Base-by-base conservation (phyloP, 1,140 invertebrate species). In the Chionoecetes opilio region DNA sequence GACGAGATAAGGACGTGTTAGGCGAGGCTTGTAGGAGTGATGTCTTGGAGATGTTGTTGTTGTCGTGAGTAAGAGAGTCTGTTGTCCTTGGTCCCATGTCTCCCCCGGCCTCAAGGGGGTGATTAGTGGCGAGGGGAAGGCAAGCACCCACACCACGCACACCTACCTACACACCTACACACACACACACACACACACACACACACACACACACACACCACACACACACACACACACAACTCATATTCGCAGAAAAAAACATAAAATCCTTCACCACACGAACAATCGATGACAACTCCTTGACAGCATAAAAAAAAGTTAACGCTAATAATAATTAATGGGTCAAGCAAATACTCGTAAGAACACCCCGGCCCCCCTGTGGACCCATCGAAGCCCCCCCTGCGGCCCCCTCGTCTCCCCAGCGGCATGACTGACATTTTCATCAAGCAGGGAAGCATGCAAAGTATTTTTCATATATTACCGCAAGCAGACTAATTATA, bases 381-480 rank as follows among this genome's bases (percentile, higher is more conserved):
- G 2, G 2, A 9, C 26, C 53, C 6, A 14, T 21, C 53, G 9
- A 6, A 2, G 26, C 26, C 63, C 8, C 8, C 63, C 63, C 8
- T 26, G 21, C n/a, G 1, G 21, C 63, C 63, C 63, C 26, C 21
- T 2, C 63, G 1, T n/a, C 1, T 21, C 63, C n/a, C 21, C 63
- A 3, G 11, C n/a, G 63, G 63, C 21, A 75, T 75, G 63, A 75
- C 21, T 75, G 63, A 75, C 63, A 26, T 75, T 75, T n/a, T 75
- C 63, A 75, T 75, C 63, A 75, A 75, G 63, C 63, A n/a, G 63
- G 63, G 63, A 75, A 75, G 63, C 63, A 75, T 75, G 63, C 63
- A 75, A 75, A 75, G 21, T n/a, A 75, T 75, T 75, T 75, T 75
- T 75, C 63, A 75, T 75, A 75, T 75, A 75, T 75, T 75, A 75